These are phyloP conservation scores for Elysia crispata DNA, from an alignment of 2,888 invertebrate species.

Conservation along the genomic window DNA sequence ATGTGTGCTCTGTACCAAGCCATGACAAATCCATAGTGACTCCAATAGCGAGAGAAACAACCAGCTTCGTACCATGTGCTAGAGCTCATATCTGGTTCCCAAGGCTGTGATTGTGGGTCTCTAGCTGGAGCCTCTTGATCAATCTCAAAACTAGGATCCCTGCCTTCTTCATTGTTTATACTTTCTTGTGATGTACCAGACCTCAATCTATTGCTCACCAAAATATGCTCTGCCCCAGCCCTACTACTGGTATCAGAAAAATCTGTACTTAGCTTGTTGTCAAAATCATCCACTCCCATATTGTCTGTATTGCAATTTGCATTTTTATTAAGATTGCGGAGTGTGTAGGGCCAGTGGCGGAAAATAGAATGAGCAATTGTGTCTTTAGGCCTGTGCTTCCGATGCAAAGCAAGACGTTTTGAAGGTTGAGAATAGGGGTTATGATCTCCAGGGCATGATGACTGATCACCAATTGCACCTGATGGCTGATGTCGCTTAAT, in stretches of 20 bases:
- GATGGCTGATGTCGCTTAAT: too few relatives aligned
- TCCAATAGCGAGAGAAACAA: slow-evolving; percentile 68
- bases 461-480: too few relatives aligned
- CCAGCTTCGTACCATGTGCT: slow-evolving; percentile 61
- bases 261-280: slow-evolving; percentile 36
- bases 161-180: slow-evolving; percentile 1
- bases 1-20: slow-evolving; percentile 67
- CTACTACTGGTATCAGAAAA: slow-evolving; percentile 46
- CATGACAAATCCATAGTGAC: slow-evolving; percentile 65
- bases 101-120: background rate
- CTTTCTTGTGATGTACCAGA: background rate
- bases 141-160: background rate
- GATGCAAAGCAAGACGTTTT: background rate
- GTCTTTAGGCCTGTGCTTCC: background rate
- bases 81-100: slow-evolving; percentile 39
- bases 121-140: background rate
- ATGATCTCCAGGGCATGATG: too few relatives aligned
- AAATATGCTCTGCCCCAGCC: background rate
- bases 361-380: background rate
- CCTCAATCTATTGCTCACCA: slow-evolving; percentile 20
- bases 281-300: slow-evolving; percentile 30
- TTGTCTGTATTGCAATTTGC: slow-evolving; percentile 4
- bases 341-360: background rate
- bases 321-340: too few relatives aligned
- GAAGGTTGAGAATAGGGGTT: background rate